A percentile compares a stretch with the other conserved stretches of the same genome.
Evolutionary conservation across 2,113 vertebrate genomes (phyloP).

Genomic region (Erythrocercus mccallii): DNA sequence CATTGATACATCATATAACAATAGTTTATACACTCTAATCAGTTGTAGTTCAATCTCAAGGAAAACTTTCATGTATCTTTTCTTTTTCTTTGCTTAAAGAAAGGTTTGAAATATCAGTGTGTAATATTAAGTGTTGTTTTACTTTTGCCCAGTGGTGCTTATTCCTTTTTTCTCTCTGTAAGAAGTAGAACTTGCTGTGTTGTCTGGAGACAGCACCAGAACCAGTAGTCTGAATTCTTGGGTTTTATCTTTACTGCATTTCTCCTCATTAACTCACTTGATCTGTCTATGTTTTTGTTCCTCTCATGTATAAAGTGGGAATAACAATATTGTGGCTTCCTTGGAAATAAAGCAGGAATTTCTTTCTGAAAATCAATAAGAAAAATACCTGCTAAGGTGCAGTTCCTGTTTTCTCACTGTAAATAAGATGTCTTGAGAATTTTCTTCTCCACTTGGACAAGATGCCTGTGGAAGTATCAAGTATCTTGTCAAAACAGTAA

Average conservation of each 20-base stretch:
- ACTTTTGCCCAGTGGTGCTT: background rate
- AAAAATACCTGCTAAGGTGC: background rate
- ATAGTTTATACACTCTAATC: background rate
- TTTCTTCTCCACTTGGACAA: background rate
- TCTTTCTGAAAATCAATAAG: background rate
- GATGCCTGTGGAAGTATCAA: background rate
- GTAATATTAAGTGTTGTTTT: background rate
- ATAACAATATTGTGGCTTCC: background rate
- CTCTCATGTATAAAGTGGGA: background rate
- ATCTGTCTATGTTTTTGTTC: background rate
- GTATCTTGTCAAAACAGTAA: background rate
- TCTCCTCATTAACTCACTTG: background rate
- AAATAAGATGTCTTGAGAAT: background rate
- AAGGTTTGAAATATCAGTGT: background rate
- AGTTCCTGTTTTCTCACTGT: background rate
- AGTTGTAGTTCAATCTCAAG: background rate
- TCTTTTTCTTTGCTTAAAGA: background rate
- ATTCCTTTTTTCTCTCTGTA: background rate
- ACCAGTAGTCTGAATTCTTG: background rate
- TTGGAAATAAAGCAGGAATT: background rate
- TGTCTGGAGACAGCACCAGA: background rate
- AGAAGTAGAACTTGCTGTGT: background rate
- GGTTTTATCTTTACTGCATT: background rate
- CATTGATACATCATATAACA: rapidly evolving
- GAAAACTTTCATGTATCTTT: background rate